A percentile compares a stretch with the other conserved stretches of the same genome.
Evolutionary conservation across 2,888 invertebrate species (phyloP).

Genomic region (Willowsia nigromaculata): DNA sequence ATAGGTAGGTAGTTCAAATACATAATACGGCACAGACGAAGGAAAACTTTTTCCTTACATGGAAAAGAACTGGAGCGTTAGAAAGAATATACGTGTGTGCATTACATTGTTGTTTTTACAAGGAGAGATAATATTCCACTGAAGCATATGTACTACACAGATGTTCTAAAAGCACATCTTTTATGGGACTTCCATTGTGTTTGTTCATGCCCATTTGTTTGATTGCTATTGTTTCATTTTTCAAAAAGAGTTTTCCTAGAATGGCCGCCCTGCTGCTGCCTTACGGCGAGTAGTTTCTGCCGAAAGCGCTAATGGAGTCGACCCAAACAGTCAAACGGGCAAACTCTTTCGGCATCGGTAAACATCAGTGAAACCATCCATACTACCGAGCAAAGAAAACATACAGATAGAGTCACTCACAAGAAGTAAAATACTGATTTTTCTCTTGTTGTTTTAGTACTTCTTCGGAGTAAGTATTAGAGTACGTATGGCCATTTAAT

Average conservation of each 20-base stretch:
- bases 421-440: neutral
- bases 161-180: neutral
- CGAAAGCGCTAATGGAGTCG: constrained; percentile 45
- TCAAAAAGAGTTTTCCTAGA: constrained; percentile 20
- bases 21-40: neutral
- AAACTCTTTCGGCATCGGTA: constrained; percentile 2
- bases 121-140: neutral
- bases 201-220: constrained; percentile 56
- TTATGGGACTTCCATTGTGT: constrained; percentile 7
- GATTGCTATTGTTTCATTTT: constrained; percentile 65
- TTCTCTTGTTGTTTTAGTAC: neutral
- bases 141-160: constrained; percentile 1
- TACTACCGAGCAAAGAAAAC: neutral
- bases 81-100: neutral
- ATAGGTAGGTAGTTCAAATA: neutral
- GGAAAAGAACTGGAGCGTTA: neutral
- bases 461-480: neutral
- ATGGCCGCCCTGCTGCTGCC: constrained; percentile 32
- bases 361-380: neutral
- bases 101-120: neutral
- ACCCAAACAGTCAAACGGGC: neutral
- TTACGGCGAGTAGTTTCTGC: constrained; percentile 6
- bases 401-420: neutral
- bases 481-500: constrained; percentile 1
- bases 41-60: constrained; percentile 1